Percentiles rank a stretch among this genome's conserved stretches.
phyloP scores from a whole-genome alignment of 2,113 vertebrate genomes.

The Marcusenius ussheri region DNA sequence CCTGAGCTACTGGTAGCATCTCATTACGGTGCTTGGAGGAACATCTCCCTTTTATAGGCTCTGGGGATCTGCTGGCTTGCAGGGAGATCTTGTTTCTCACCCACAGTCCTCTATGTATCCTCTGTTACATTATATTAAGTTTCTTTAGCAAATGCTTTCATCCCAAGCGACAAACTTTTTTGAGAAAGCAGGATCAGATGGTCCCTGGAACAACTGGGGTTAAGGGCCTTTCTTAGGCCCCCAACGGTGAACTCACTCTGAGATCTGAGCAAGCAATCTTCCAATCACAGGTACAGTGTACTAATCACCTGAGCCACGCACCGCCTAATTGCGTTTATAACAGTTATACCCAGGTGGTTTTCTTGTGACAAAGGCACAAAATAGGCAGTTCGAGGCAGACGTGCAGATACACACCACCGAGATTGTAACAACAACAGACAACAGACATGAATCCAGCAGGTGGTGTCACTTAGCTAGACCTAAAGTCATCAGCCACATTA shows the following conservation, averaged over 20 bases:
- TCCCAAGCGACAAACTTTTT: not conserved
- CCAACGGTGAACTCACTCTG: not conserved
- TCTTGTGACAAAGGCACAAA: not conserved
- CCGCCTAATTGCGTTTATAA: not conserved
- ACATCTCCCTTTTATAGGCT: not conserved
- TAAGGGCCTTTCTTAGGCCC: not conserved
- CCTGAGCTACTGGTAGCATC: not conserved
- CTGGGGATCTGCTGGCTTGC: not conserved
- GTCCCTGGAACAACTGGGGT: not conserved
- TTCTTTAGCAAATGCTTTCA: not conserved
- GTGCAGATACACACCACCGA: not conserved
- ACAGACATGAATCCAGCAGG: not conserved
- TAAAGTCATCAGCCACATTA: not conserved
- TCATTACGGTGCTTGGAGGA: not conserved
- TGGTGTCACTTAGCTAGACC: not conserved
- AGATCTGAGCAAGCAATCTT: not conserved
- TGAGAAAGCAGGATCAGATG: not conserved
- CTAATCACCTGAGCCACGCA: not conserved
- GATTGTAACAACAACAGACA: not conserved
- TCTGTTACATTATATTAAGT: not conserved
- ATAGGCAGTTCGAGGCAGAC: not conserved
- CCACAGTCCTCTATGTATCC: not conserved
- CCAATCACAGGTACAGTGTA: not conserved
- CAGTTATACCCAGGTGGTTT: not conserved
- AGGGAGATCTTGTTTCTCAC: not conserved